Evolutionary conservation across 2,113 vertebrate species (phyloP).

Genomic region (Micronycteris hirsuta): DNA sequence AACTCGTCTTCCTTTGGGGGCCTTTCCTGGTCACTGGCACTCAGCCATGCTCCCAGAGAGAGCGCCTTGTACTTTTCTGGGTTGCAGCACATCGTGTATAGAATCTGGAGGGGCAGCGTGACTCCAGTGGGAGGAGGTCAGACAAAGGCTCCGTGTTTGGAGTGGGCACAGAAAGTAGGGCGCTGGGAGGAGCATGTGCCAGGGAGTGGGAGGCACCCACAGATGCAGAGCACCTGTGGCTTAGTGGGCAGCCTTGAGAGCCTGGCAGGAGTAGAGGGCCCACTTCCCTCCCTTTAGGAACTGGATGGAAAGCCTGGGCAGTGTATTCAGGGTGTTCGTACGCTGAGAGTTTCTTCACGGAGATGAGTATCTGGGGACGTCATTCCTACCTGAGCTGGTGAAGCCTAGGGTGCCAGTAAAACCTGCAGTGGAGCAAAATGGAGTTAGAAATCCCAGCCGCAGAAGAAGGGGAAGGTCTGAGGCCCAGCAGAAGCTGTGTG

Average conservation of each 20-base stretch:
- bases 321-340: neutral
- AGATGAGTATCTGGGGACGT: neutral
- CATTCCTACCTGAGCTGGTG: neutral
- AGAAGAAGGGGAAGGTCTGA: neutral
- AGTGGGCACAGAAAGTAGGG: neutral
- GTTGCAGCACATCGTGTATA: neutral
- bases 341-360: neutral
- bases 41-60: neutral
- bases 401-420: neutral
- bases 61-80: neutral
- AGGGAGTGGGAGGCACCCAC: neutral
- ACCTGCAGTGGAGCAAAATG: neutral
- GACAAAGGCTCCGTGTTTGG: neutral
- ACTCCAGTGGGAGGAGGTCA: neutral
- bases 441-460: neutral
- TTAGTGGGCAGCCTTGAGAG: neutral
- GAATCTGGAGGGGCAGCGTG: neutral
- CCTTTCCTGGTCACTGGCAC: neutral
- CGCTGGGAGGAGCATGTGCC: rapidly evolving
- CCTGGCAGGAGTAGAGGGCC: neutral
- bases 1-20: neutral
- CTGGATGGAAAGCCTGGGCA: neutral
- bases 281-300: neutral
- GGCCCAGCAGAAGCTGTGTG: neutral
- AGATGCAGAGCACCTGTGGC: neutral